Conservation (phyloP, 2,113 vertebrate species). For the Erythrolamprus reginae region DNA sequence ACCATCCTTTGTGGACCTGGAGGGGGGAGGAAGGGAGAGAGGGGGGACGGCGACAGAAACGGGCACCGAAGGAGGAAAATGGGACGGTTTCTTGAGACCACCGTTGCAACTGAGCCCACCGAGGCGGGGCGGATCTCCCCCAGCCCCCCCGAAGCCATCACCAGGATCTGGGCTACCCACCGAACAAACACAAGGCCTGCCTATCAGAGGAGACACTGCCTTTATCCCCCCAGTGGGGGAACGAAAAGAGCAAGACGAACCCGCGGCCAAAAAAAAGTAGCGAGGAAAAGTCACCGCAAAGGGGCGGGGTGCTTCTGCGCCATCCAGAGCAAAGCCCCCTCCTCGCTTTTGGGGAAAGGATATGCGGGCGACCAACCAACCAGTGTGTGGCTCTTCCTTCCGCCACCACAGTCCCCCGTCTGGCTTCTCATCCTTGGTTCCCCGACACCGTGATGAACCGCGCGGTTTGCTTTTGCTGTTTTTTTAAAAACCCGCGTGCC, state of each 20-base stretch:
- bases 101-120: slow-evolving; percentile 48
- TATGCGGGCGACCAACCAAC: slow-evolving; percentile 39
- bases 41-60: too few species aligned
- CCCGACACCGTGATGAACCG: slow-evolving; percentile 44
- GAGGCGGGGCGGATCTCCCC: background rate
- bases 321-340: slow-evolving; percentile 8
- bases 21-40: background rate
- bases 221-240: background rate
- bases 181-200: background rate
- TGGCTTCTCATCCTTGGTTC: slow-evolving; percentile 52
- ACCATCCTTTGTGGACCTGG: slow-evolving; percentile 57
- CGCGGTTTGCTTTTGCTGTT: slow-evolving; percentile 42
- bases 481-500: slow-evolving; percentile 44
- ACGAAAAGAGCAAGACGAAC: background rate
- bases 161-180: background rate
- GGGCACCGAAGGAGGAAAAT: slow-evolving; percentile 54
- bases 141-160: background rate
- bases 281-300: background rate
- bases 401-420: slow-evolving; percentile 51
- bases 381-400: slow-evolving; percentile 40
- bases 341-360: slow-evolving; percentile 38
- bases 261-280: background rate
- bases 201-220: background rate
- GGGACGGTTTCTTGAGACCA: slow-evolving; percentile 65
- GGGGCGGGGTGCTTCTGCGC: background rate